Conservation (phyloP, 1,140 invertebrate species). For the Eufriesea mexicana region DNA sequence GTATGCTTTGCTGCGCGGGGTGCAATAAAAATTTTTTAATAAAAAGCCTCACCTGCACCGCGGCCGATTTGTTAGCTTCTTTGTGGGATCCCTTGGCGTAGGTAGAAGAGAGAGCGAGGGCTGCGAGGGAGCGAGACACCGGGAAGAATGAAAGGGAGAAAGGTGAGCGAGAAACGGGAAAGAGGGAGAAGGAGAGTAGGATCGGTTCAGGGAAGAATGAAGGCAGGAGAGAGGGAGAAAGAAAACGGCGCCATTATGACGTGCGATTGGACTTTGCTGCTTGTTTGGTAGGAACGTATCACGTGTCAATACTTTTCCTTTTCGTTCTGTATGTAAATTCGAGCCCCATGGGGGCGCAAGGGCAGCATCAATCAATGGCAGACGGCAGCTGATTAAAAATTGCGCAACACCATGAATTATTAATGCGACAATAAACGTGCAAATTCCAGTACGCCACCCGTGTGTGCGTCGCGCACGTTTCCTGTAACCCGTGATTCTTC, state of each 20-base stretch:
- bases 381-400: constrained; percentile 79
- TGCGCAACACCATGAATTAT: constrained; percentile 78
- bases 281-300: constrained; percentile 71
- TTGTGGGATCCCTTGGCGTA: constrained; percentile 44
- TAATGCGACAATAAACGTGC: constrained; percentile 78
- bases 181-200: background rate
- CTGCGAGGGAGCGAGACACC: constrained; percentile 17
- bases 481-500: constrained; percentile 46
- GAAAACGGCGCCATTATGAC: constrained; percentile 73
- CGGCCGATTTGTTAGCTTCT: constrained; percentile 68
- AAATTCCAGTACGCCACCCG: constrained; percentile 72
- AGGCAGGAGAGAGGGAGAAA: constrained; percentile 58
- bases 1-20: constrained; percentile 61
- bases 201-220: constrained; percentile 53
- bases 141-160: background rate
- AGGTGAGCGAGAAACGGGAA: background rate
- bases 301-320: constrained; percentile 77
- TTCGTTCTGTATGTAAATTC: constrained; percentile 79
- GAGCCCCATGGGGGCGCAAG: constrained; percentile 75
- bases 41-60: constrained; percentile 67
- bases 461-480: constrained; percentile 50
- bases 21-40: constrained; percentile 71
- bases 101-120: constrained; percentile 16
- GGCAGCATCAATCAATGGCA: constrained; percentile 77
- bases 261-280: constrained; percentile 72